These are phyloP conservation scores for Lepisosteus osseus DNA, from an alignment of 2,113 vertebrate species.

Conservation along the genomic window DNA sequence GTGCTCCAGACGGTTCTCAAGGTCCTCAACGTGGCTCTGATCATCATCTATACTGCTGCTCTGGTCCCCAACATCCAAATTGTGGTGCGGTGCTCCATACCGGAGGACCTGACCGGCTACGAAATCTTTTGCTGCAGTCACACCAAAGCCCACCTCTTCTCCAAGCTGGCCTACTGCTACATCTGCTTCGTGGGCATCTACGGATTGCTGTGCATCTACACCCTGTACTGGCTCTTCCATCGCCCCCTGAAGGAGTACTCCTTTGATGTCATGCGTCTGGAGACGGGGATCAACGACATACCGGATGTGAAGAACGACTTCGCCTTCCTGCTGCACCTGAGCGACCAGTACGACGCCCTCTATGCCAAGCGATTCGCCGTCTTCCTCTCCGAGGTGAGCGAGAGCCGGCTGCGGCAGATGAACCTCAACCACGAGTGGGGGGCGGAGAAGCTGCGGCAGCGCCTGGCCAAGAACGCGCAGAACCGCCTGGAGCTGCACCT, in stretches of 20 bases:
- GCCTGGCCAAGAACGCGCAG: slow-evolving; percentile 61
- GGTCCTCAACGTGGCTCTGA: slow-evolving; percentile 75
- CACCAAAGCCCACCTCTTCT: slow-evolving; percentile 83
- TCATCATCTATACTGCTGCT: slow-evolving; percentile 70
- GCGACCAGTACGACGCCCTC: slow-evolving; percentile 83
- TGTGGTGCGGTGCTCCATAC: slow-evolving; percentile 73
- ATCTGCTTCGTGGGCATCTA: slow-evolving; percentile 79
- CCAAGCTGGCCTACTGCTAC: slow-evolving; percentile 81
- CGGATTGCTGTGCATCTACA: slow-evolving; percentile 79
- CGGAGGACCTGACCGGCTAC: slow-evolving; percentile 79
- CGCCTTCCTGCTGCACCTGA: slow-evolving; percentile 85
- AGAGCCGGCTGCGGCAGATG: slow-evolving; percentile 77
- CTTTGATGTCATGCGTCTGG: slow-evolving; percentile 75
- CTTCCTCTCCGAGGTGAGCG: slow-evolving; percentile 87
- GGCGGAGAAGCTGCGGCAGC: slow-evolving; percentile 68
- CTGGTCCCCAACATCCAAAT: slow-evolving; percentile 75
- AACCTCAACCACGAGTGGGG: slow-evolving; percentile 88
- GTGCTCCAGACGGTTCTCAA: slow-evolving; percentile 80
- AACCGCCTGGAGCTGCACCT: slow-evolving; percentile 75
- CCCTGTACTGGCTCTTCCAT: slow-evolving; percentile 85
- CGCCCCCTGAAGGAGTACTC: slow-evolving; percentile 81
- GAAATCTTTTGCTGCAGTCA: slow-evolving; percentile 83
- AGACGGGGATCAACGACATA: slow-evolving; percentile 83
- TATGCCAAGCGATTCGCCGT: slow-evolving; percentile 83
- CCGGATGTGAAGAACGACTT: slow-evolving; percentile 88